These are phyloP conservation scores for Pogonomyrmex californicus DNA, from an alignment of 1,140 invertebrate genomes.

Conservation along the genomic window DNA sequence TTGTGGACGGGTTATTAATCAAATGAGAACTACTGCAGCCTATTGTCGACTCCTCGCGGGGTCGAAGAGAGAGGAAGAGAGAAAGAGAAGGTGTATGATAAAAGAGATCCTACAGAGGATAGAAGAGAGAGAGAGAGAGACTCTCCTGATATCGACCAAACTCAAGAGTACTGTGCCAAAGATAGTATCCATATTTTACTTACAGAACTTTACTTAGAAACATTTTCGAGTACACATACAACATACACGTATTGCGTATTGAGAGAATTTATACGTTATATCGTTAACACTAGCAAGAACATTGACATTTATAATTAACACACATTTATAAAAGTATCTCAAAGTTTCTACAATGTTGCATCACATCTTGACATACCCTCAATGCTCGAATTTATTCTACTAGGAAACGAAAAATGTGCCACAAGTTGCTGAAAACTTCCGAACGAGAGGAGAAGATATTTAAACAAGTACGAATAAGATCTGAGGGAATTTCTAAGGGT, in stretches of 20 bases:
- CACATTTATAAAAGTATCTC: no score
- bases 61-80: slow-evolving; percentile 60
- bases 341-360: no score
- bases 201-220: not conserved
- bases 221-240: no score
- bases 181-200: slow-evolving; percentile 2
- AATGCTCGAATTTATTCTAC: not conserved
- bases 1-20: slow-evolving; percentile 86
- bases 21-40: slow-evolving; percentile 86
- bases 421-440: not conserved
- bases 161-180: slow-evolving; percentile 49
- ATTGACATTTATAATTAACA: no score
- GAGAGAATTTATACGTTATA: no score
- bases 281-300: no score
- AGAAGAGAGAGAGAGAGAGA: slow-evolving; percentile 58
- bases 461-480: not conserved
- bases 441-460: not conserved
- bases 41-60: slow-evolving; percentile 82
- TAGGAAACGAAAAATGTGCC: not conserved
- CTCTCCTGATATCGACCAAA: slow-evolving; percentile 75
- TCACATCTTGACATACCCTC: not conserved
- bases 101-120: slow-evolving; percentile 68
- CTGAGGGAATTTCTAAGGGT: not conserved
- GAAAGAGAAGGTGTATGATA: slow-evolving; percentile 52
- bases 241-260: not conserved